Evolutionary conservation across 2,113 vertebrate species (phyloP), one percentile per base, ranked within the genome.

Genomic region (Periophthalmodon schlosseri): DNA sequence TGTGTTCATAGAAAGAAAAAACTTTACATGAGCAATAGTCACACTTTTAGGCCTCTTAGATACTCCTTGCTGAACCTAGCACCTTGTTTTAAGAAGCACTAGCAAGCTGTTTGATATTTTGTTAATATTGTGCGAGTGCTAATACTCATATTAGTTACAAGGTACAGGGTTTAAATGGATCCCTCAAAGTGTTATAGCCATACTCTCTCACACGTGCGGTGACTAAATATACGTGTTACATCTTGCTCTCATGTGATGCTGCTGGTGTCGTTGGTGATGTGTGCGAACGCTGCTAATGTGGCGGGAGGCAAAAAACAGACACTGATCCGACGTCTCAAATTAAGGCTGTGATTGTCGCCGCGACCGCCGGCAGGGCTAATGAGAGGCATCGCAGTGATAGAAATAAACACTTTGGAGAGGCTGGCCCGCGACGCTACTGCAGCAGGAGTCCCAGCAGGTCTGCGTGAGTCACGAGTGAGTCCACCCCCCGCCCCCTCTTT

Each of bases 261-360:
- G 82, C 67, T 72, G 82, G 69, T 72, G 69, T 73, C 61, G 52
- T 69, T 71, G 54, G 36, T 69, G 72, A 83, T 83, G 75, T 77
- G 82, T 85, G 87, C 79, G 85, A 88, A 88, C 84, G 66, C 74
- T 90, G 82, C 68, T 88, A 88, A 88, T 91, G 87, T 87, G 84
- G 85, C 84, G 57, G 49, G 69, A 73, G 73, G 83, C 73, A 77
- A 81, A 86, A 85, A 89, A 78, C 85, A 90, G 76, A 83, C 76
- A 73, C 63, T 81, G 76, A 87, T 86, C 79, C 71, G 85, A 81
- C 84, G 82, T 92, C 80, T 90, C 76, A 92, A 91, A 91, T 91
- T 83, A 86, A 88, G 75, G 85, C 87, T 88, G 88, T 84, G 83
- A 91, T 91, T 88, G 90, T 92, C 86, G 86, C 88, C 88, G 82